phyloP scores from a whole-genome alignment of 2,888 invertebrate species.

The Caenorhabditis sp. region DNA sequence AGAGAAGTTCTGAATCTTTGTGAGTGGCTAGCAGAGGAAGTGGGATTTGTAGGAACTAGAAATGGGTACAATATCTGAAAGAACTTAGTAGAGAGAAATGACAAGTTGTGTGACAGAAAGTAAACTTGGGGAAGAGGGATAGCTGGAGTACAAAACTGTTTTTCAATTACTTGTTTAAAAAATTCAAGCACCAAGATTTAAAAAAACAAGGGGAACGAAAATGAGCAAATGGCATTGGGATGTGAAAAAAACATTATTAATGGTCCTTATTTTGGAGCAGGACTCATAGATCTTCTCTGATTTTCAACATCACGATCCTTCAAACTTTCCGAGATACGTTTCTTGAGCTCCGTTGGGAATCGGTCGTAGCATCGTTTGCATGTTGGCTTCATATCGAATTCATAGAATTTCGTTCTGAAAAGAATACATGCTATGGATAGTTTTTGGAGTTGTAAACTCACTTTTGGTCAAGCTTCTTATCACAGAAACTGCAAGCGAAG shows the following conservation, averaged over 20 bases:
- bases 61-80: conserved; percentile 23
- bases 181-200: conserved; percentile 50
- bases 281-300: conserved; percentile 67
- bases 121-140: not conserved
- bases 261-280: conserved; percentile 51
- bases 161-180: conserved; percentile 6
- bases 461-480: conserved; percentile 88
- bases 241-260: not conserved
- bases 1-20: conserved; percentile 51
- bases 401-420: conserved; percentile 92
- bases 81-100: not conserved
- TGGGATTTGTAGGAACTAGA: conserved; percentile 37
- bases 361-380: conserved; percentile 99
- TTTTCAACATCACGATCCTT: conserved; percentile 76
- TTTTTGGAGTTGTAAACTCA: conserved; percentile 72
- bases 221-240: conserved; percentile 56
- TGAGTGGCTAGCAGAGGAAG: conserved; percentile 8
- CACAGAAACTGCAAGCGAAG: conserved; percentile 97
- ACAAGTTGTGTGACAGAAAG: conserved; percentile 48
- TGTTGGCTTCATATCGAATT: conserved; percentile 97
- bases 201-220: conserved; percentile 45
- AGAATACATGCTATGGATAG: conserved; percentile 1
- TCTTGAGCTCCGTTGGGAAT: conserved; percentile 94
- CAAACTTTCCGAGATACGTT: conserved; percentile 87
- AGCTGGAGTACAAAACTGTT: conserved; percentile 27